Base-by-base conservation (phyloP, 2,797 vertebrate genomes). In the Cetoscarus ocellatus region DNA sequence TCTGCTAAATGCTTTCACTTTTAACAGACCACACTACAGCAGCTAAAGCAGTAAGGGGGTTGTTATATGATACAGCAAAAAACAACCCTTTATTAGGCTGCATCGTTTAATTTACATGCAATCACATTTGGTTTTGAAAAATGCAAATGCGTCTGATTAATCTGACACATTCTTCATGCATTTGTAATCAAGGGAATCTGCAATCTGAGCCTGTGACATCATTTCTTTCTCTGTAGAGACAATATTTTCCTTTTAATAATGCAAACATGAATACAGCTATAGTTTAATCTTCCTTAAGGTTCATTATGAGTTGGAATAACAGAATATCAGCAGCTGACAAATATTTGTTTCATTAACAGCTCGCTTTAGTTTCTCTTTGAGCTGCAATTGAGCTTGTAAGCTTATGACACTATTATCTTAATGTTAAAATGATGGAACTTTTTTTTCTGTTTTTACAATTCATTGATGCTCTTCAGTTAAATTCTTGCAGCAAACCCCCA, bases 81-180 rank as follows among this genome's bases (percentile, higher is more conserved):
- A 79, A 79, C 62, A 78, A 34, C 42, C 47, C 35, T 68, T 71
- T 52, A 68, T 40, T 47, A 62, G 43, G 60, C 52, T 65, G 56
- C 70, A 11, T 54, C 43, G 0, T 75, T 72, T 67, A 39, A 74
- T 84, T 80, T 64, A 47, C 73, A 82, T 65, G 69, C 58, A 79
- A 47, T 69, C 54, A 74, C 6, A 43, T 76, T 48, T 62, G 39
- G 61, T 54, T 49, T 73, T 63, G 82, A 71, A 39, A 77, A 77
- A 72, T 64, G 73, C 56, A 73, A 79, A 83, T 62, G 52, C 14
- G 44, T 17, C 50, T 45, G 70, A 73, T 59, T 77, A 52, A 86
- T 79, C 61, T 70, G 51, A 58, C 50, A 65, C 53, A 57, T 64
- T 75, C 68, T 63, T 54, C 47, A 55, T 44, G 51, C 48, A 45